Evolutionary conservation across 2,888 invertebrate genomes (phyloP).

Genomic region (Melikaiella ostensackeni): DNA sequence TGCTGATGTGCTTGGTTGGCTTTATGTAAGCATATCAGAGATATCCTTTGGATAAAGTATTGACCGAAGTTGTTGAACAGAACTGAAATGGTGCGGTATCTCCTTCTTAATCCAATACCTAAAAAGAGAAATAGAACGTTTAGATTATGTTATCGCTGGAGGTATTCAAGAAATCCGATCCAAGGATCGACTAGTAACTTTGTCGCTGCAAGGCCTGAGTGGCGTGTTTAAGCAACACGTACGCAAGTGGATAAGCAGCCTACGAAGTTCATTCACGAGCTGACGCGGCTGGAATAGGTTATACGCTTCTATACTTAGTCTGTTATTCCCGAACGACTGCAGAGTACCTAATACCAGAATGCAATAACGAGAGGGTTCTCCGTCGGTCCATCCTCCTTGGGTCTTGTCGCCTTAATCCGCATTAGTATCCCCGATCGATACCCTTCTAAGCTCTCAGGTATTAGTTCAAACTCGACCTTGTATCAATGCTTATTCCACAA

Average conservation of each 20-base stretch:
- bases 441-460: not conserved
- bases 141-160: slow-evolving; percentile 20
- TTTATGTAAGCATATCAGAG: slow-evolving; percentile 23
- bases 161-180: slow-evolving; percentile 51
- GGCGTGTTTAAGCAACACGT: slow-evolving; percentile 73
- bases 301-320: slow-evolving; percentile 58
- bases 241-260: slow-evolving; percentile 75
- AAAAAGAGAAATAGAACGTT: slow-evolving; percentile 12
- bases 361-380: slow-evolving; percentile 68
- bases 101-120: slow-evolving; percentile 38
- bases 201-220: slow-evolving; percentile 51
- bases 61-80: slow-evolving; percentile 22
- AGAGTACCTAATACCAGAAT: slow-evolving; percentile 61
- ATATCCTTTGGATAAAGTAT: slow-evolving; percentile 12
- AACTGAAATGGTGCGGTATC: not conserved
- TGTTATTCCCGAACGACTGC: slow-evolving; percentile 38
- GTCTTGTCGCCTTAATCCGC: slow-evolving; percentile 15
- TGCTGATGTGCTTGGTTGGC: not conserved
- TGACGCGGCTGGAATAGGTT: slow-evolving; percentile 75
- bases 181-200: slow-evolving; percentile 52
- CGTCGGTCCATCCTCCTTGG: slow-evolving; percentile 48
- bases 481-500: not conserved
- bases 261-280: slow-evolving; percentile 73
- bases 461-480: not conserved
- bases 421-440: slow-evolving; percentile 22